Evolutionary conservation across 2,888 invertebrate genomes (phyloP), one percentile per base, ranked within the genome.

Genomic region (Pemphredon lugubris): DNA sequence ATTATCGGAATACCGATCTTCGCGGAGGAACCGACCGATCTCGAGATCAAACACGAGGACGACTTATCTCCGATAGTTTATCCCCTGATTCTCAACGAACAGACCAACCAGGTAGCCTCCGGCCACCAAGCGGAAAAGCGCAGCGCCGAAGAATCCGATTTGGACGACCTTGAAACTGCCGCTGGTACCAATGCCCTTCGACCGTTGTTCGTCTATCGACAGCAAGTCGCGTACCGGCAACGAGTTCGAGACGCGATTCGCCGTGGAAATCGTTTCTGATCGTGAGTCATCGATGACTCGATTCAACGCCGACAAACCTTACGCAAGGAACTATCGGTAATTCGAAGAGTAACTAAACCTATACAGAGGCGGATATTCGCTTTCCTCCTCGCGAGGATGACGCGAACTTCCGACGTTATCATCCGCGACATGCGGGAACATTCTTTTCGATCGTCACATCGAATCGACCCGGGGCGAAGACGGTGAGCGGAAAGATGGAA

Each of bases 131-230:
- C 81, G 0, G 44, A 71, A 5, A 80, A 75, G 61, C 80, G 79
- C 37, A 75, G 55, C 42, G 39, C 40, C 7, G 51, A 58, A 7
- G 63, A 59, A 32, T 34, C 53, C 0, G 55, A 70, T 13, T 16
- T 42, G 37, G 82, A 83, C 0, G 88, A 88, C 57, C 78, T 89
- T 3, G 86, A 88, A 51, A 86, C 87, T 2, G 88, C 89, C 0
- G 89, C 89, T 51, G 89, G 89, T 9, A 87, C 87, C 0, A 88
- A 88, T 16, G 75, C 87, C 39, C 84, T 89, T 13, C 85, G 89
- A 39, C 89, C 89, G 4, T 70, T 89, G 18, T 89, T 89, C 69
- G 89, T 89, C 39, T 89, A 89, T 60, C 82, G 89, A 14, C 89
- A 89, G 39, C 89, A 89, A 66, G 57, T 88, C 23, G 89, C 88